A percentile compares a stretch with the other conserved stretches of the same genome.
phyloP scores from a whole-genome alignment of 2,113 vertebrate species.

The Lipotes vexillifer region DNA sequence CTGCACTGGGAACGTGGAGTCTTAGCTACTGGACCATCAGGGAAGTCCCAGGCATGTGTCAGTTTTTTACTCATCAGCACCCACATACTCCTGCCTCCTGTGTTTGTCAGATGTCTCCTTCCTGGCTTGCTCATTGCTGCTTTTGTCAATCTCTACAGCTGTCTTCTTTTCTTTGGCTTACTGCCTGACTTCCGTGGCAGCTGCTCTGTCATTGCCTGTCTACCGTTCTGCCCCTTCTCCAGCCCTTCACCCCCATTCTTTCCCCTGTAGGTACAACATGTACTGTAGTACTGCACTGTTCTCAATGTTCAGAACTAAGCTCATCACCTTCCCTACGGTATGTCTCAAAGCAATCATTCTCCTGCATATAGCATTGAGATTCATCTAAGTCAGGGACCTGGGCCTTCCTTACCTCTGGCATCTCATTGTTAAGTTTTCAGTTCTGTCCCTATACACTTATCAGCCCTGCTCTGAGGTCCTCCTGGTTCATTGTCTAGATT shows the following conservation, averaged over 20 bases:
- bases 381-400: background rate
- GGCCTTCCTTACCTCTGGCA: background rate
- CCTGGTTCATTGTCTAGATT: conserved; percentile 17
- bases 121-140: conserved; percentile 12
- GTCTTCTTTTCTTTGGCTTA: conserved; percentile 39
- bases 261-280: background rate
- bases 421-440: background rate
- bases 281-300: background rate
- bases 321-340: background rate
- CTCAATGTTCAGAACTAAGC: background rate
- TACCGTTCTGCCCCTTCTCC: background rate
- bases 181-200: conserved; percentile 45
- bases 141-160: conserved; percentile 49
- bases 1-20: too few species aligned
- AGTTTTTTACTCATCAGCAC: conserved; percentile 1
- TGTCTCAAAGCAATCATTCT: background rate
- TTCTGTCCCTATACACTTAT: background rate
- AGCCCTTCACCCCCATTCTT: background rate
- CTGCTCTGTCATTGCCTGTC: conserved; percentile 14
- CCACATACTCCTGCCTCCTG: conserved; percentile 36
- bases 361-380: background rate
- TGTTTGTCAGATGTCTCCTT: conserved; percentile 30
- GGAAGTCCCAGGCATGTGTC: background rate
- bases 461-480: background rate
- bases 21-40: too few species aligned